These are phyloP conservation scores for Serranus cabrilla DNA, from an alignment of 2,797 vertebrate species.

Conservation along the genomic window DNA sequence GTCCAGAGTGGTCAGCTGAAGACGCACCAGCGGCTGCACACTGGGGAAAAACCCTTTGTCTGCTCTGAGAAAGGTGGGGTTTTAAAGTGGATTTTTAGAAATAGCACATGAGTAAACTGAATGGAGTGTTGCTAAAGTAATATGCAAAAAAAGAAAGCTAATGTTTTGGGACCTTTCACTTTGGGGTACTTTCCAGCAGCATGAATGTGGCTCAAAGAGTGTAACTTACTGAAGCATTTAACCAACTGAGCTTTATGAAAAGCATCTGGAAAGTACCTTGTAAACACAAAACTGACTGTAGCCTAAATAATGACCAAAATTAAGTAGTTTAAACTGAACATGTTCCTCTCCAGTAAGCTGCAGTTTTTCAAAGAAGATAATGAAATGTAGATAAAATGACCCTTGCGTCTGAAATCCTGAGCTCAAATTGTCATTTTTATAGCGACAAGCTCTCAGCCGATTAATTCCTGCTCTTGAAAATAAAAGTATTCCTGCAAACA, in stretches of 20 bases:
- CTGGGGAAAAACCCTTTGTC: constrained; percentile 98
- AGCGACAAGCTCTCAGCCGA: no score
- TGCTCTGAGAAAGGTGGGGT: constrained; percentile 95
- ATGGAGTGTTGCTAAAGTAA: background rate
- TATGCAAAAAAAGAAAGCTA: background rate
- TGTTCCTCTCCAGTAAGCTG: no score
- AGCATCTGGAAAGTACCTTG: constrained; percentile 64
- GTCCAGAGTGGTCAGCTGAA: constrained; percentile 99
- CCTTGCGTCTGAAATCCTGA: no score
- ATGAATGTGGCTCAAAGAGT: background rate
- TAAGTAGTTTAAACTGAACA: no score
- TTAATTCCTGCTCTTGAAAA: no score
- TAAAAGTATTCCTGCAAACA: no score
- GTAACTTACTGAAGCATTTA: background rate
- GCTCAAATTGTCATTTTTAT: no score
- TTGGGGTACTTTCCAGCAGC: constrained; percentile 55
- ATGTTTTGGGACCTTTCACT: background rate
- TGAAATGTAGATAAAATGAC: no score
- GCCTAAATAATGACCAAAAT: no score
- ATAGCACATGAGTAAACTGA: background rate
- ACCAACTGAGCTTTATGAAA: background rate
- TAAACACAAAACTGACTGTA: constrained; percentile 9
- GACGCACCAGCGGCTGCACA: constrained; percentile 99
- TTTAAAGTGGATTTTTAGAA: background rate
- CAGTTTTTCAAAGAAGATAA: no score